Evolutionary conservation across 1,140 invertebrate genomes (phyloP).

Genomic region (Pogonognathellus flavescens): DNA sequence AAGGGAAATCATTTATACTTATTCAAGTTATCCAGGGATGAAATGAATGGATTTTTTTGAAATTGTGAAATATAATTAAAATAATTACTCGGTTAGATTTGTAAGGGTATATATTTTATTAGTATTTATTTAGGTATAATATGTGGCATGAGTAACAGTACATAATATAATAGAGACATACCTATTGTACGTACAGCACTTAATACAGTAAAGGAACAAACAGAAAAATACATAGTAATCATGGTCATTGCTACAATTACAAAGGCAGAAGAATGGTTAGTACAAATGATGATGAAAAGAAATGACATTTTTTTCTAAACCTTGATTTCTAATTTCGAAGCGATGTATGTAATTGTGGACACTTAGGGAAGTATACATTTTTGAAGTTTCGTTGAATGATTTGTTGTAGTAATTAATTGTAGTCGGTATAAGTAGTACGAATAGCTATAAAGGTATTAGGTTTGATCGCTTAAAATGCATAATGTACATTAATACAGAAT

Average conservation of each 20-base stretch:
- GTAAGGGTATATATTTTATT: background rate
- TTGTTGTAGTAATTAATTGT: background rate
- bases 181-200: too few species aligned
- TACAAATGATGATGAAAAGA: background rate
- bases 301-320: background rate
- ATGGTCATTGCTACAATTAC: background rate
- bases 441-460: too few species aligned
- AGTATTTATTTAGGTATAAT: constrained; percentile 12
- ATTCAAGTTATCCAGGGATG: too few species aligned
- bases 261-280: background rate
- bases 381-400: background rate
- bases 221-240: constrained; percentile 9
- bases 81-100: too few species aligned
- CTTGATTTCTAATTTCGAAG: background rate
- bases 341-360: background rate
- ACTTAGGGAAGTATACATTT: constrained; percentile 24
- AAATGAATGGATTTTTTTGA: too few species aligned
- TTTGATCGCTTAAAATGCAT: too few species aligned
- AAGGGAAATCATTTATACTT: too few species aligned
- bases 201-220: constrained; percentile 12
- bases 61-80: too few species aligned
- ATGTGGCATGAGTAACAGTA: constrained; percentile 12
- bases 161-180: too few species aligned
- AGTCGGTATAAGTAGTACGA: background rate
- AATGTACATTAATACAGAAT: too few species aligned